phyloP scores from a whole-genome alignment of 2,113 vertebrate species.

The Eurypyga helias region DNA sequence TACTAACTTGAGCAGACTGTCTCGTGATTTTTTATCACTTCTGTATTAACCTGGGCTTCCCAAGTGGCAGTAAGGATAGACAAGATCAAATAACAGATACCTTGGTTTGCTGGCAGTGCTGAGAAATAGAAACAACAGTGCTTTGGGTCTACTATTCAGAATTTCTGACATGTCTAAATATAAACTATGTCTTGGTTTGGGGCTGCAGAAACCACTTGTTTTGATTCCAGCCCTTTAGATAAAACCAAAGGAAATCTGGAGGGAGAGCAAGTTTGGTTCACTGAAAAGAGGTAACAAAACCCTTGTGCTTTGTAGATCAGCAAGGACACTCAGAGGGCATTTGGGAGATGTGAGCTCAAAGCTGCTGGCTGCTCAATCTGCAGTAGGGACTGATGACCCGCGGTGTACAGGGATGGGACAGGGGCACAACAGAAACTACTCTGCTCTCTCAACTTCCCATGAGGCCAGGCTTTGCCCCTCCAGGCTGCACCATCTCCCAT shows the following conservation, averaged over 20 bases:
- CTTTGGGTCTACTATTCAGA: neutral
- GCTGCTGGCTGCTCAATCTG: neutral
- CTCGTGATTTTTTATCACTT: neutral
- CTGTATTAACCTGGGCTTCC: neutral
- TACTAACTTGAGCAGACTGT: neutral
- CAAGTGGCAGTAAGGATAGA: neutral
- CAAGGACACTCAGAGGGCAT: neutral
- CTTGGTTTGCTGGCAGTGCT: neutral
- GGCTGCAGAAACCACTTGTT: constrained; percentile 19
- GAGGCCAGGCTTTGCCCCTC: neutral
- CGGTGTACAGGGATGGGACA: neutral
- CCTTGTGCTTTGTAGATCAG: neutral
- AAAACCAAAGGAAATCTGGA: constrained; percentile 34
- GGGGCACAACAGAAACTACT: fast-evolving
- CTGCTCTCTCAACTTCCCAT: neutral
- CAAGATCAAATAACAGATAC: neutral
- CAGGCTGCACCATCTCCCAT: neutral
- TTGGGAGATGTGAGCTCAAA: neutral
- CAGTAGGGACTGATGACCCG: neutral
- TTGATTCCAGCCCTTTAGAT: neutral
- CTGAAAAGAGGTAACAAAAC: neutral
- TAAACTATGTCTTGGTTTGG: neutral
- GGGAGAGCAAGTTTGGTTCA: neutral
- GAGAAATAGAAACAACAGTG: neutral
- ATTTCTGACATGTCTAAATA: constrained; percentile 3